Evolutionary conservation across 2,113 vertebrate species (phyloP).

Genomic region (Barnardius zonarius): DNA sequence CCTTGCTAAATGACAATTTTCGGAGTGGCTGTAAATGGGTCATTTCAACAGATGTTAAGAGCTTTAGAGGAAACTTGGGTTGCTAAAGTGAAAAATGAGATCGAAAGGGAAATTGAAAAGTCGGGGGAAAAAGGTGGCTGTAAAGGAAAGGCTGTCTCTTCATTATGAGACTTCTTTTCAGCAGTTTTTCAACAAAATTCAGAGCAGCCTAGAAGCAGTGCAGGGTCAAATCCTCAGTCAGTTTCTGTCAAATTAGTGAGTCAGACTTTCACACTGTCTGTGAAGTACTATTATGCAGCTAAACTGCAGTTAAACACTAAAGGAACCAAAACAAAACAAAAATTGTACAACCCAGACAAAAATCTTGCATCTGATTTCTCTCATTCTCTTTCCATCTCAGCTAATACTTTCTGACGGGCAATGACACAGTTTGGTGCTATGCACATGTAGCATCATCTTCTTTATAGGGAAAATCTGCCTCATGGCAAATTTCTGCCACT

Average conservation of each 20-base stretch:
- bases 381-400: background rate
- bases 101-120: background rate
- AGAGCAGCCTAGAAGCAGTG: background rate
- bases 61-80: background rate
- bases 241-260: background rate
- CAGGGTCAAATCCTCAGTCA: background rate
- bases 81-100: background rate
- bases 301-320: background rate
- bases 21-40: background rate
- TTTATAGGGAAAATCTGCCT: background rate
- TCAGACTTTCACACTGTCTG: background rate
- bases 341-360: background rate
- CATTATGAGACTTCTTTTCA: background rate
- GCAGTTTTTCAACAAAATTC: background rate
- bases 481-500: background rate
- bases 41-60: background rate
- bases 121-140: background rate
- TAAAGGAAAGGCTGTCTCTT: background rate
- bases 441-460: background rate
- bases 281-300: background rate
- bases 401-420: background rate
- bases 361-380: background rate
- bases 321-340: background rate
- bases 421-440: background rate
- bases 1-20: background rate